A percentile compares a stretch with the other conserved stretches of the same genome.
Evolutionary conservation across 35 echinoderm and acorn worm species (phyloP).

Genomic region (Eucidaris tribuloides): DNA sequence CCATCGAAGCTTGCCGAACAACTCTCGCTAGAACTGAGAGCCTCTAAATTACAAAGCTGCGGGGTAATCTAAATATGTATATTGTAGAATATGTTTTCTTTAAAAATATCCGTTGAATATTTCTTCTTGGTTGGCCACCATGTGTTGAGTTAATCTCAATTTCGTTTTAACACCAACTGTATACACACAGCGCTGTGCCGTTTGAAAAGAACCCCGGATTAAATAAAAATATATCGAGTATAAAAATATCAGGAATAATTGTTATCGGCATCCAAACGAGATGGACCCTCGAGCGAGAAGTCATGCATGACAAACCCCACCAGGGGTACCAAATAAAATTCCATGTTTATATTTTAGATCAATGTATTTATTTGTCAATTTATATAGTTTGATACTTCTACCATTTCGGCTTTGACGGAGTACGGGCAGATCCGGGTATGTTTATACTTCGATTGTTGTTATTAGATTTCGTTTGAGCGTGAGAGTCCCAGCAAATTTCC

Average conservation of each 20-base stretch:
- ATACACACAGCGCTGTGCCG: background rate
- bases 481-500: too few species aligned
- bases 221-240: conserved; percentile 15
- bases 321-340: background rate
- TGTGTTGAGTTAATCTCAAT: background rate
- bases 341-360: background rate
- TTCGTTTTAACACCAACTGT: conserved; percentile 9
- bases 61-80: conserved; percentile 27
- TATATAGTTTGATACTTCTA: too few species aligned
- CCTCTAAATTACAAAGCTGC: conserved; percentile 16
- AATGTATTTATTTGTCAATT: conserved; percentile 31
- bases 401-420: too few species aligned
- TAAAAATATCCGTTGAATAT: conserved; percentile 16
- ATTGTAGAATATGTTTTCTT: conserved; percentile 32
- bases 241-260: conserved; percentile 24
- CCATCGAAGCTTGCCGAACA: background rate
- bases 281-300: background rate
- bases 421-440: too few species aligned
- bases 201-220: background rate
- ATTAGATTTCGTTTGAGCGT: too few species aligned
- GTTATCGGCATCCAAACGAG: conserved; percentile 17
- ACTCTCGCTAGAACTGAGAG: background rate
- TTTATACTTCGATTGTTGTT: too few species aligned
- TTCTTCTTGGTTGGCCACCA: background rate
- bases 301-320: background rate